Conservation (phyloP, 1,140 invertebrate species). For the Whitmania pigra region DNA sequence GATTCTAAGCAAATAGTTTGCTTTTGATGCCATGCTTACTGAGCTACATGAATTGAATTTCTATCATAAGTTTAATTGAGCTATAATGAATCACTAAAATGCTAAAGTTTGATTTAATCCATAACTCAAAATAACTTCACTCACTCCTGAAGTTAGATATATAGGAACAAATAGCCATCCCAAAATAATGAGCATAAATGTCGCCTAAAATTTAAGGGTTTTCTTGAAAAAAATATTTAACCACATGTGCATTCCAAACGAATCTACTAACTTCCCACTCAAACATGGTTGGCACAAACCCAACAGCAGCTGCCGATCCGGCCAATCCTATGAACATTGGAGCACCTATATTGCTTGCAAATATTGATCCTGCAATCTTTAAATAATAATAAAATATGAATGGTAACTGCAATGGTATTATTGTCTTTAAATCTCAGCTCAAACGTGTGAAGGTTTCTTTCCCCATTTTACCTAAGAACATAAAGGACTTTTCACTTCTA, state of each 20-base stretch:
- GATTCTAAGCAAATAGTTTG: too few species aligned
- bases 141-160: constrained; percentile 30
- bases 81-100: too few species aligned
- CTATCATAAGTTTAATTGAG: too few species aligned
- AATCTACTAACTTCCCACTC: constrained; percentile 29
- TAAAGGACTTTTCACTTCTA: background rate
- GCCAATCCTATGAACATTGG: constrained; percentile 50
- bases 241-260: background rate
- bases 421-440: background rate
- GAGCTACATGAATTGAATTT: too few species aligned
- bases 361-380: constrained; percentile 48
- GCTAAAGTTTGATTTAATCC: too few species aligned
- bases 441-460: background rate
- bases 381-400: constrained; percentile 1
- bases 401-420: background rate
- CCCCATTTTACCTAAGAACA: too few species aligned
- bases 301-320: constrained; percentile 41
- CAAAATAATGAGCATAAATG: constrained; percentile 26
- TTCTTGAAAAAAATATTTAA: background rate
- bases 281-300: constrained; percentile 33
- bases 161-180: constrained; percentile 31
- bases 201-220: constrained; percentile 34
- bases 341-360: constrained; percentile 48
- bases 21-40: too few species aligned
- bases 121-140: constrained; percentile 2